Percentiles rank a stretch among this genome's conserved stretches.
phyloP scores from a whole-genome alignment of 2,797 vertebrate genomes.

The Buceros bicornis region DNA sequence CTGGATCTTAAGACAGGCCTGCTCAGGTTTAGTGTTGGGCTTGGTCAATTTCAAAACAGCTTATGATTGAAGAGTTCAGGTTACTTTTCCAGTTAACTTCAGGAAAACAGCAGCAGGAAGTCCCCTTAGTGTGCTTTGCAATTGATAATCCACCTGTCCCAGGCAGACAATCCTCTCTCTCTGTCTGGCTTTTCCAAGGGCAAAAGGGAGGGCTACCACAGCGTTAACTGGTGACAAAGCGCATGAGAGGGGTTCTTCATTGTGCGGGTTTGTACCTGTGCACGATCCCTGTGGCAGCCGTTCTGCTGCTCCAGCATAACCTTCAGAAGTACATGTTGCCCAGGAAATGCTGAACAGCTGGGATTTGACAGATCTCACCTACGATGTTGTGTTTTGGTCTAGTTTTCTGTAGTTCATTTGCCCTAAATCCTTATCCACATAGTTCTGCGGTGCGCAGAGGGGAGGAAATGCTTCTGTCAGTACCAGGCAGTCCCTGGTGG shows the following conservation, averaged over 20 bases:
- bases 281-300: not conserved
- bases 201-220: not conserved
- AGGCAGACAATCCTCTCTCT: not conserved
- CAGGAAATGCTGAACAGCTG: not conserved
- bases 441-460: not conserved
- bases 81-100: not conserved
- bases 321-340: not conserved
- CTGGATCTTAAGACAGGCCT: not conserved
- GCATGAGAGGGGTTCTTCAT: not conserved
- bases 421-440: not conserved
- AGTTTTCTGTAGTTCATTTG: not conserved
- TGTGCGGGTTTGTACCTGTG: not conserved
- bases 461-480: not conserved
- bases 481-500: not conserved
- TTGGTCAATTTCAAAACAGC: not conserved
- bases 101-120: not conserved
- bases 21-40: not conserved
- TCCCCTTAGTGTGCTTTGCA: not conserved
- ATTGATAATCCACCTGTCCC: not conserved
- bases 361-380: not conserved
- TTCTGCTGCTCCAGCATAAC: not conserved
- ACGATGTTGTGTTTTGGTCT: not conserved
- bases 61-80: not conserved
- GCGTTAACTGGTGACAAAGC: not conserved
- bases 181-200: not conserved